Base-by-base conservation (phyloP, 2,888 invertebrate species). In the Parthenolecanium corni region DNA sequence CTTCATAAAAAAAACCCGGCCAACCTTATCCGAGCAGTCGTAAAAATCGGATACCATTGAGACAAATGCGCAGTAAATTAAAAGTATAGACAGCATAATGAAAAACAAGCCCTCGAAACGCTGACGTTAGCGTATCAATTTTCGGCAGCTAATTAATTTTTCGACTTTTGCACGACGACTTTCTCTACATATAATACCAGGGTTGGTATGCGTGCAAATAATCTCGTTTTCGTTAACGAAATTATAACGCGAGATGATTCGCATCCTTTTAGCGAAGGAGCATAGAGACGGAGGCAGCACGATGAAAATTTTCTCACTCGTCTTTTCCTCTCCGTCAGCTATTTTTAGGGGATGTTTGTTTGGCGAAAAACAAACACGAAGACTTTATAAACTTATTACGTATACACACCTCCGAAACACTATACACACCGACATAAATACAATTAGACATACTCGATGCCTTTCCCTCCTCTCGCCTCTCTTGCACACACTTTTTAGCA, bases 211-310 rank as follows among this genome's bases (percentile, higher is more conserved):
- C 54, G 38, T 54, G 40, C 38, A 54, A 54, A 54, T 54, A 54
- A 54, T 54, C 54, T 54, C 54, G 54, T 54, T 54, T 54, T 54
- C 54, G 54, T 54, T 54, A 54, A 54, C 42, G 40, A 54, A 54
- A 54, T 54, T 54, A 54, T 40, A 54, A 40, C 54, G 38, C 54
- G 24, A 54, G 54, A 54, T 40, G 38, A 54, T 42, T 54, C 38
- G 40, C 42, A 40, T 38, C 9, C 31, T 31, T 31, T 31, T 31
- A 31, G 4, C 31, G 9, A 31, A 31, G 9, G 31, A 31, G n/a
- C n/a, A n/a, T n/a, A n/a, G n/a, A n/a, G n/a, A n/a, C n/a, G n/a
- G n/a, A n/a, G n/a, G n/a, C n/a, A n/a, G n/a, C 54, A 21, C 42
- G 42, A 42, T 54, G 54, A 54, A 54, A 54, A 38, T 54, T 54